Conservation (phyloP, 1,140 invertebrate genomes). For the Anoplophora glabripennis region DNA sequence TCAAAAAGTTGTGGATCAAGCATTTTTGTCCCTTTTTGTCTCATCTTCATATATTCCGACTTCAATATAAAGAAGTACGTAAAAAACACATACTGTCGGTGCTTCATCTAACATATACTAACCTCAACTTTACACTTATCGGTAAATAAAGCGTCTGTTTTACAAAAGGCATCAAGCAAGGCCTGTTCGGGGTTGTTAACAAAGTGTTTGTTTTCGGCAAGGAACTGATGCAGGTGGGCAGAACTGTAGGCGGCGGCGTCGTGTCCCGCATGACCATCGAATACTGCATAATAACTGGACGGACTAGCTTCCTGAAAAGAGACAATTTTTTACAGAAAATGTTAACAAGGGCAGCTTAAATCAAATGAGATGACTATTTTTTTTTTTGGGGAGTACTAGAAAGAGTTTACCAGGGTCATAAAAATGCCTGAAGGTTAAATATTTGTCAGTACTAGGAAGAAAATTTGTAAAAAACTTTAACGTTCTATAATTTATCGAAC, state of each 20-base stretch:
- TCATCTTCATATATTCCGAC: no score
- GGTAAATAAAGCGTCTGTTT: conserved; percentile 78
- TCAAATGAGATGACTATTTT: background rate
- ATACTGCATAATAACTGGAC: conserved; percentile 87
- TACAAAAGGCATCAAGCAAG: conserved; percentile 77
- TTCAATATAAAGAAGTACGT: no score
- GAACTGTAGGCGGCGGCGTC: conserved; percentile 85
- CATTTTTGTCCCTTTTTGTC: no score
- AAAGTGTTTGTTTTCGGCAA: conserved; percentile 72
- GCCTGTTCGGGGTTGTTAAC: conserved; percentile 64
- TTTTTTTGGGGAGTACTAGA: no score
- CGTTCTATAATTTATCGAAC: no score
- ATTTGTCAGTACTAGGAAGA: no score
- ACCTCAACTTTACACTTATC: conserved; percentile 71
- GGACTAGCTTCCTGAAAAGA: conserved; percentile 54
- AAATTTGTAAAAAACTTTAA: no score
- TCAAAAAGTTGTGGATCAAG: no score
- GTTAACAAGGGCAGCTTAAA: background rate
- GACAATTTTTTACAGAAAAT: background rate
- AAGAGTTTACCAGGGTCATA: no score
- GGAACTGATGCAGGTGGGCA: conserved; percentile 83
- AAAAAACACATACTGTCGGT: no score
- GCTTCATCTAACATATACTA: conserved; percentile 23
- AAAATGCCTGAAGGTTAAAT: no score
- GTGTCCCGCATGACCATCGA: conserved; percentile 92